Evolutionary conservation across 2,888 invertebrate genomes (phyloP).

Genomic region (Frankliniella fusca): DNA sequence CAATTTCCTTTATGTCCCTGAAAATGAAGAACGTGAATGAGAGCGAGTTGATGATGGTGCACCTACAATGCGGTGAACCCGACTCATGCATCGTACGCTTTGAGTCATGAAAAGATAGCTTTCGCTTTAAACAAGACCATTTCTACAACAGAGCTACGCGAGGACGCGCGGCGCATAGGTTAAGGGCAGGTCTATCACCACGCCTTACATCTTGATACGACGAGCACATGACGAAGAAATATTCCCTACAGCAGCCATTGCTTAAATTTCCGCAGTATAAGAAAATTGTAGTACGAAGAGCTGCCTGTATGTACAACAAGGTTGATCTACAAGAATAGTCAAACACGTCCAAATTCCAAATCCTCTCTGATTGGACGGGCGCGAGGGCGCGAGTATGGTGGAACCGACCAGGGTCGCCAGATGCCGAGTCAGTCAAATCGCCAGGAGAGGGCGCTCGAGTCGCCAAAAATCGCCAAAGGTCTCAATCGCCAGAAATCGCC

Average conservation of each 20-base stretch:
- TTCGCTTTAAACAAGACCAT: background rate
- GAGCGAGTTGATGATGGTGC: background rate
- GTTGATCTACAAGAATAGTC: no score
- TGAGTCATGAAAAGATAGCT: background rate
- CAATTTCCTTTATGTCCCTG: slow-evolving; percentile 54
- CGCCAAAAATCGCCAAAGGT: no score
- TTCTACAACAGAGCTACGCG: background rate
- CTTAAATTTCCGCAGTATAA: background rate
- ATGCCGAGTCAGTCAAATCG: no score
- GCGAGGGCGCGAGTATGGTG: no score
- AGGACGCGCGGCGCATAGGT: background rate
- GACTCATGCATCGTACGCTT: background rate
- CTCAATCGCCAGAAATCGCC: no score
- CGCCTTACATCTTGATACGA: background rate
- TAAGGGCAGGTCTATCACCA: no score
- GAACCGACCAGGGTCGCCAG: no score
- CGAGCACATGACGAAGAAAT: background rate
- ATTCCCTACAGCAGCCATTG: background rate
- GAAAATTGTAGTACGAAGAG: background rate
- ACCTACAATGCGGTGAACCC: background rate
- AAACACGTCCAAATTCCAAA: no score
- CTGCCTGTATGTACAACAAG: no score
- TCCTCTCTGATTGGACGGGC: no score
- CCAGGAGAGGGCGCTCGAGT: no score
- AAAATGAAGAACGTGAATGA: no score